These are phyloP conservation scores for Drosophila oshimai DNA, from an alignment of 1,140 invertebrate genomes.

Conservation along the genomic window DNA sequence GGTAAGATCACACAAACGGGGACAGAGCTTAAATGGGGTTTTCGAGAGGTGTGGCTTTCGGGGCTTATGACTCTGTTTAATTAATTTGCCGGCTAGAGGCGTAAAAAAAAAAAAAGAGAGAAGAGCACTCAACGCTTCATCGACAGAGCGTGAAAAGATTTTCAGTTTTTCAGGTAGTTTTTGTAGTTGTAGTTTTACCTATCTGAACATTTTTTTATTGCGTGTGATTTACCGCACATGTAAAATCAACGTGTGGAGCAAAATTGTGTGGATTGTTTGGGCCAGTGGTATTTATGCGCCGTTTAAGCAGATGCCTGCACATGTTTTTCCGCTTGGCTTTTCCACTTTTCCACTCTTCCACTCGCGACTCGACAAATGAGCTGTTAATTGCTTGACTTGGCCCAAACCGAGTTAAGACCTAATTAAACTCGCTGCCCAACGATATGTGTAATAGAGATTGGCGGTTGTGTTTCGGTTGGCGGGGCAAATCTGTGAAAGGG, in stretches of 20 bases:
- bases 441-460: slow-evolving; percentile 35
- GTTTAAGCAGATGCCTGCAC: slow-evolving; percentile 51
- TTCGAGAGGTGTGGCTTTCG: slow-evolving; percentile 7
- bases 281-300: slow-evolving; percentile 25
- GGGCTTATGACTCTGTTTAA: slow-evolving; percentile 31
- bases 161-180: slow-evolving; percentile 15
- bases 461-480: not conserved
- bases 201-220: slow-evolving; percentile 45
- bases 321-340: not conserved
- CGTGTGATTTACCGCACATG: slow-evolving; percentile 68
- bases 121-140: slow-evolving; percentile 54
- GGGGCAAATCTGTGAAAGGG: not conserved
- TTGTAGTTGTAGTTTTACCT: not conserved
- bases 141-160: slow-evolving; percentile 66
- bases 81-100: slow-evolving; percentile 34
- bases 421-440: slow-evolving; percentile 35
- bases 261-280: slow-evolving; percentile 10
- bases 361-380: slow-evolving; percentile 47
- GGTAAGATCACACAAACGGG: not conserved
- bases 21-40: not conserved
- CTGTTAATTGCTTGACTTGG: slow-evolving; percentile 53
- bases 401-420: slow-evolving; percentile 23
- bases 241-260: slow-evolving; percentile 40
- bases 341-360: not conserved
- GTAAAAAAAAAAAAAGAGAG: not conserved